These are phyloP conservation scores for Andrena trimmerana DNA, from an alignment of 2,888 invertebrate genomes.

Conservation along the genomic window DNA sequence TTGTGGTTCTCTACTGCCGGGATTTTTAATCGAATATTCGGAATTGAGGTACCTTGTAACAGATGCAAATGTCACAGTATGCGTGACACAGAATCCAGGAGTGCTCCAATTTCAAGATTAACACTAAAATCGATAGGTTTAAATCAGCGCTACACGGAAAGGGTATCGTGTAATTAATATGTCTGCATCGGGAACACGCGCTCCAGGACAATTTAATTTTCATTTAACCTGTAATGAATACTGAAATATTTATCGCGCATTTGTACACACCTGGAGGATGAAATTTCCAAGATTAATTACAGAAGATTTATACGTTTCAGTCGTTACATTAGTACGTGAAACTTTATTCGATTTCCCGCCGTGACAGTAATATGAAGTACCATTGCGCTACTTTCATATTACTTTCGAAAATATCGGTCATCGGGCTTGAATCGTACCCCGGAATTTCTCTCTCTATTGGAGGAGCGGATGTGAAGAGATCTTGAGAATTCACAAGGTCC, in stretches of 20 bases:
- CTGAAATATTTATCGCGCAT: conserved; percentile 41
- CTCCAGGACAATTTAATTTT: conserved; percentile 57
- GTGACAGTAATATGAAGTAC: background rate
- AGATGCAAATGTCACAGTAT: conserved; percentile 19
- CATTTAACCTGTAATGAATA: conserved; percentile 62
- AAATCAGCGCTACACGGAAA: conserved; percentile 57
- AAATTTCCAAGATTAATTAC: conserved; percentile 36
- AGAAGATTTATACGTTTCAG: background rate
- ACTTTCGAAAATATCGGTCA: conserved; percentile 17
- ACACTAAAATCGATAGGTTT: conserved; percentile 56
- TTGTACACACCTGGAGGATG: conserved; percentile 5
- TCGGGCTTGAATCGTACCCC: background rate
- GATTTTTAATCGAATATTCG: conserved; percentile 22
- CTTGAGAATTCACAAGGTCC: background rate
- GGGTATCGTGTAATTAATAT: conserved; percentile 54
- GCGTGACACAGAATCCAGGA: conserved; percentile 38
- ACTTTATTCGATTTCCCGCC: background rate
- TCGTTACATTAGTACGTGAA: background rate
- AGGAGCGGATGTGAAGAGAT: background rate
- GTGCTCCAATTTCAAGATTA: conserved; percentile 53
- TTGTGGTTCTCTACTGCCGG: background rate
- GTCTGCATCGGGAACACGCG: conserved; percentile 26
- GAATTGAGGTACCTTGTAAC: background rate
- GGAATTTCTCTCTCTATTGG: background rate
- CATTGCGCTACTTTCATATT: conserved; percentile 4